Base-by-base conservation (phyloP, 1,140 invertebrate genomes). In the Cherax quadricarinatus region DNA sequence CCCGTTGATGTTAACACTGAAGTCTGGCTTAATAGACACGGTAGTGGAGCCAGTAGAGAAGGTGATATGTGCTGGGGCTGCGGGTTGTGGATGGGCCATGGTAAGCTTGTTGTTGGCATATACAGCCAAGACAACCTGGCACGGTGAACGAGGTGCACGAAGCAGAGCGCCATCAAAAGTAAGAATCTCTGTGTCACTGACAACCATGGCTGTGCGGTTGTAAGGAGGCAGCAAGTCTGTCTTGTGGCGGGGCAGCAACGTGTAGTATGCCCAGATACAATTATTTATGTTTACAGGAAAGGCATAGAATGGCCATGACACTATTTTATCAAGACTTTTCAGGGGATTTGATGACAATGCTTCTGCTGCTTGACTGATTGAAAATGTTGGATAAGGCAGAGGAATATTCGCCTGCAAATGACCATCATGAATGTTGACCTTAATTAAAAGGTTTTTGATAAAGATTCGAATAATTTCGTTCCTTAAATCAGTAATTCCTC, bases 101-200 rank as follows among this genome's bases (percentile, higher is more conserved):
- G 79, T 48, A 51, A 91, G 30, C 30, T 49, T 51, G 16, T 48
- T 49, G 62, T 62, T 30, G 6, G 21, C 60, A 10, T 73, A 51
- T 21, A 62, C 60, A 53, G 85, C 53, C 53, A 91, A 62, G 14
- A 91, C 66, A 14, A 91, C 90, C 79, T 87, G 73, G 51, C 90
- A 91, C n/a, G 73, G 84, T 66, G 84, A 87, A 24, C 75, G 90
- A 57, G 90, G 90, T n/a, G 57, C 66, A 24, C 90, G 84, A 21
- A 91, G 84, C 7, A 87, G 48, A 66, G 60, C 75, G 49, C 90
- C 90, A 49, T 91, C 90, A 30, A 91, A 91, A 78, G 90, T 91
- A 21, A 91, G 84, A 49, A 91, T 62, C 90, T 91, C 90, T 12
- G 84, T 91, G 62, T 79, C 90, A 1, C 14, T 57, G 1, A 91